Evolutionary conservation across 2,888 invertebrate species (phyloP).

Genomic region (Scelioninae gen. 1): DNA sequence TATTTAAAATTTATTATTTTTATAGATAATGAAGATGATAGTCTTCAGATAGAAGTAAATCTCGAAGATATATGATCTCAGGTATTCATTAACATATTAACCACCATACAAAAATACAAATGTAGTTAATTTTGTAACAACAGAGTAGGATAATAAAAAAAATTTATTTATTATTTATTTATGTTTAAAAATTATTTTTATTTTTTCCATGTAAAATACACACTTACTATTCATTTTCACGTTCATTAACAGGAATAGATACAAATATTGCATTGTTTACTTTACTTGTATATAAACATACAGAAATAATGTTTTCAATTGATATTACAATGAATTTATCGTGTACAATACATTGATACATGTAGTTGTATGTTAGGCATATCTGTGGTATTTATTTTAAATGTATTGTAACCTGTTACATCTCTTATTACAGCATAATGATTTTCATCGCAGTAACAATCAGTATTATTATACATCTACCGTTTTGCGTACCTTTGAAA

Average conservation of each 20-base stretch:
- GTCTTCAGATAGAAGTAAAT: too few species aligned
- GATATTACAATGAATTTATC: background rate
- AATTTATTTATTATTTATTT: too few species aligned
- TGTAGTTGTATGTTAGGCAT: background rate
- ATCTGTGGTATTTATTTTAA: background rate
- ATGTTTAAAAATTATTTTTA: too few species aligned
- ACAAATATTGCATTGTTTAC: background rate
- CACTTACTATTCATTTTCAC: slow-evolving; percentile 3
- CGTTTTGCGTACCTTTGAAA: slow-evolving; percentile 1
- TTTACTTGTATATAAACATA: slow-evolving; percentile 10
- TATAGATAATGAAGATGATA: too few species aligned
- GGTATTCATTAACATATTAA: too few species aligned
- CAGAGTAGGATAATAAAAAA: too few species aligned
- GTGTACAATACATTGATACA: background rate
- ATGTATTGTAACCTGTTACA: background rate
- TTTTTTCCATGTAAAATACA: too few species aligned
- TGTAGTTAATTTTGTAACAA: too few species aligned
- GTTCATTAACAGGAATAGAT: slow-evolving; percentile 3
- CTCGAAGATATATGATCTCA: too few species aligned
- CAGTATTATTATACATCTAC: background rate
- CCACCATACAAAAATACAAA: too few species aligned
- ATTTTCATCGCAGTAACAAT: slow-evolving; percentile 15
- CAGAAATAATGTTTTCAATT: background rate
- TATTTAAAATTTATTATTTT: too few species aligned
- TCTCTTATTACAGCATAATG: slow-evolving; percentile 15